Percentiles rank a stretch among this genome's conserved stretches.
Evolutionary conservation across 2,888 invertebrate species (phyloP).

Genomic region (Epiblema foenella): DNA sequence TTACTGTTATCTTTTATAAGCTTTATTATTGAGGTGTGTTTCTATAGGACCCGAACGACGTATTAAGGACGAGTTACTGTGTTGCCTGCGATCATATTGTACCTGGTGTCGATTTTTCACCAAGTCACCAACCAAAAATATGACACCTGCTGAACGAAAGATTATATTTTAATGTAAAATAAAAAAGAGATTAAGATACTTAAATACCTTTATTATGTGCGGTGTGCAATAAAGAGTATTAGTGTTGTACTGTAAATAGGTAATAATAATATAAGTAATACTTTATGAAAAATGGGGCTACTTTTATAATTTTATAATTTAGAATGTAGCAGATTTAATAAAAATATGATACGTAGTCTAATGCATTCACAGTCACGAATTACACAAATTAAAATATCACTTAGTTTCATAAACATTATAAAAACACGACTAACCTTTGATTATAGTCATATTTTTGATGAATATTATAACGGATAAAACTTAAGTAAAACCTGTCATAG

Average conservation of each 20-base stretch:
- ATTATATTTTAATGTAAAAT: not conserved
- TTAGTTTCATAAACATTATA: too few species aligned
- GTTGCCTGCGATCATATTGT: not conserved
- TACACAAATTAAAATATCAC: too few species aligned
- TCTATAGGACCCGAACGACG: constrained; percentile 20
- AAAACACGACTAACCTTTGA: not conserved
- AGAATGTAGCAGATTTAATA: not conserved
- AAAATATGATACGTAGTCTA: too few species aligned
- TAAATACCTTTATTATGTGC: too few species aligned
- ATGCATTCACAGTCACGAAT: too few species aligned
- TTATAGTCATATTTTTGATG: not conserved
- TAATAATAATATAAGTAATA: too few species aligned
- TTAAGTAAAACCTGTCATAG: not conserved
- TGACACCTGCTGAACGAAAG: not conserved
- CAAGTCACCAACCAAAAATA: not conserved
- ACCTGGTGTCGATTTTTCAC: not conserved
- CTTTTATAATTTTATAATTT: too few species aligned
- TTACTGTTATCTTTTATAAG: constrained; percentile 58
- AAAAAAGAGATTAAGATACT: not conserved
- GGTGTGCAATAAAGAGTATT: too few species aligned
- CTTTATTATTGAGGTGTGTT: constrained; percentile 41
- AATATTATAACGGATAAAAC: too few species aligned
- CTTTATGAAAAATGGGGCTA: not conserved
- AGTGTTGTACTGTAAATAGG: too few species aligned
- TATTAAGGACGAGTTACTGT: constrained; percentile 13